These are phyloP conservation scores for Heliothis subflexa DNA, from an alignment of 1,140 invertebrate genomes.

Conservation along the genomic window DNA sequence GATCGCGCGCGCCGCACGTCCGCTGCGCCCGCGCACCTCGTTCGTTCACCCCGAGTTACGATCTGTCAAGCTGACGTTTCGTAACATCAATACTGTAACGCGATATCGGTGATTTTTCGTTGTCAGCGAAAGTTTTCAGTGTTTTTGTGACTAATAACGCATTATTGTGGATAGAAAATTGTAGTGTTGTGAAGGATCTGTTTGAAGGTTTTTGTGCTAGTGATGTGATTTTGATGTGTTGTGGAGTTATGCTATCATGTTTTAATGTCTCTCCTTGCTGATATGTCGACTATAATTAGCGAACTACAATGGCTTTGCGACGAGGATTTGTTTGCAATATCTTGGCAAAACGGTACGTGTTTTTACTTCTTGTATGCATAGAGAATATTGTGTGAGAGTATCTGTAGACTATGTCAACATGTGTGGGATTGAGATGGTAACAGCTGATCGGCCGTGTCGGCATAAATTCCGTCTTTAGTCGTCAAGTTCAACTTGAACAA, in stretches of 20 bases:
- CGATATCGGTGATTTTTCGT: slow-evolving; percentile 43
- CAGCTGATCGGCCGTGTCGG: too few relatives aligned
- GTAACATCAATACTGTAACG: slow-evolving; percentile 59
- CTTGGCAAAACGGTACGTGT: slow-evolving; percentile 79
- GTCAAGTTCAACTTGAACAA: too few relatives aligned
- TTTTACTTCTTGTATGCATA: not conserved
- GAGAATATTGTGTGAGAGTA: slow-evolving; percentile 32
- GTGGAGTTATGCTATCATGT: slow-evolving; percentile 77
- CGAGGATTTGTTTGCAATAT: slow-evolving; percentile 81
- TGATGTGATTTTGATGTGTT: slow-evolving; percentile 77
- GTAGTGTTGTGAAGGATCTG: slow-evolving; percentile 43
- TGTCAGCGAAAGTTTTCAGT: slow-evolving; percentile 47
- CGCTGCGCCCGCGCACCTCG: slow-evolving; percentile 66
- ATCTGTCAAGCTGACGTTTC: slow-evolving; percentile 82
- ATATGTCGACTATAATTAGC: slow-evolving; percentile 84
- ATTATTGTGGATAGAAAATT: not conserved
- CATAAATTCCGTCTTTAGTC: too few relatives aligned
- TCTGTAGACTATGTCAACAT: not conserved
- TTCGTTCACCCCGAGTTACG: slow-evolving; percentile 75
- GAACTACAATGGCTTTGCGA: slow-evolving; percentile 83
- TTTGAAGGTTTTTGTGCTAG: slow-evolving; percentile 59
- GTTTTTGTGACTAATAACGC: slow-evolving; percentile 14
- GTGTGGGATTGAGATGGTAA: not conserved
- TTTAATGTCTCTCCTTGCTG: slow-evolving; percentile 82
- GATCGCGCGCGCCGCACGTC: slow-evolving; percentile 68